Evolutionary conservation across 2,888 invertebrate species (phyloP).

Genomic region (Aphidoletes aphidimyza): DNA sequence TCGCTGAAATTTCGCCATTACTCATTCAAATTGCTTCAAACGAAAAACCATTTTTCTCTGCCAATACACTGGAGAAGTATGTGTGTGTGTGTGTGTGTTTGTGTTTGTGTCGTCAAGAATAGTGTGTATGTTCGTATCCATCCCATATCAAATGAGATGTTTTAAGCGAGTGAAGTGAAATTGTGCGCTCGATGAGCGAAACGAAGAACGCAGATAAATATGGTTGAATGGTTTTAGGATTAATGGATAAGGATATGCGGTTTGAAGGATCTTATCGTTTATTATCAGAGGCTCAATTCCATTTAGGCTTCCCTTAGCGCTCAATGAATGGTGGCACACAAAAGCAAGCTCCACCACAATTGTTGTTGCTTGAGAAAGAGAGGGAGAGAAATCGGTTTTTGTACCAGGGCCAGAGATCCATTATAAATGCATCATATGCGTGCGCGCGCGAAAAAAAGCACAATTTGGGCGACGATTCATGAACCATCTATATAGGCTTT

Average conservation of each 20-base stretch:
- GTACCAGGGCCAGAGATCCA: neutral
- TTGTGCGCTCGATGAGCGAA: neutral
- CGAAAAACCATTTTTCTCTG: conserved; percentile 52
- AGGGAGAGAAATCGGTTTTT: too few relatives aligned
- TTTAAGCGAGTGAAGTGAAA: neutral
- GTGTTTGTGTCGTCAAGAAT: neutral
- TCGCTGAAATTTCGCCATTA: neutral
- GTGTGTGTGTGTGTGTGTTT: neutral
- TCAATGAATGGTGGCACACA: neutral
- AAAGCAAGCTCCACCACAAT: neutral
- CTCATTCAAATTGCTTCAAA: conserved; percentile 42
- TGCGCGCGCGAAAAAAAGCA: too few relatives aligned
- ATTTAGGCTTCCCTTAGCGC: neutral
- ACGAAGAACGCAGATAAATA: conserved; percentile 39
- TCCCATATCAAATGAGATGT: neutral
- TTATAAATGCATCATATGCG: neutral
- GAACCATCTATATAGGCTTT: too few relatives aligned
- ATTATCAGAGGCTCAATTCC: conserved; percentile 25
- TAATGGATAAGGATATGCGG: conserved; percentile 55
- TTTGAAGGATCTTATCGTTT: conserved; percentile 54
- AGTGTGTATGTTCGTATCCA: neutral
- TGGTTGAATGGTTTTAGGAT: conserved; percentile 52
- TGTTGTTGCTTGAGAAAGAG: neutral
- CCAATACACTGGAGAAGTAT: too few relatives aligned
- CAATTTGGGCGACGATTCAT: too few relatives aligned